Percentiles rank a stretch among this genome's conserved stretches.
phyloP scores from a whole-genome alignment of 2,888 invertebrate genomes.

The Falcaria lacertinaria region DNA sequence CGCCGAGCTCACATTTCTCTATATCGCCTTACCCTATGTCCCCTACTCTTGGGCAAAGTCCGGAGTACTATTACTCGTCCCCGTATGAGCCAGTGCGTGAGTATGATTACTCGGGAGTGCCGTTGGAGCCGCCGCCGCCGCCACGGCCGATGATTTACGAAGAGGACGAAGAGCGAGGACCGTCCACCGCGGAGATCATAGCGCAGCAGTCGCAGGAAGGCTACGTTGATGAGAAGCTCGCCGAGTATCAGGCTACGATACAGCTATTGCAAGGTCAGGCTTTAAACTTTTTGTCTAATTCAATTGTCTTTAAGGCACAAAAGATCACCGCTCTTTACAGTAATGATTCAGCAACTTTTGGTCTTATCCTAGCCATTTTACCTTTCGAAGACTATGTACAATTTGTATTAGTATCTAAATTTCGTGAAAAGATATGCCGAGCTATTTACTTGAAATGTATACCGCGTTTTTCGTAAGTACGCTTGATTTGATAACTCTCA shows the following conservation, averaged over 20 bases:
- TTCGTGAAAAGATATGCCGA: too few species aligned
- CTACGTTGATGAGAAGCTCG: slow-evolving; percentile 95
- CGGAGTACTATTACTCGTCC: slow-evolving; percentile 80
- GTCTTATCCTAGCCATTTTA: too few species aligned
- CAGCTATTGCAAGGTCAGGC: slow-evolving; percentile 91
- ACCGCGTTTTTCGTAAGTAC: too few species aligned
- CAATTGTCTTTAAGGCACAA: too few species aligned
- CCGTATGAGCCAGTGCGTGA: slow-evolving; percentile 81
- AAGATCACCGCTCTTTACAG: too few species aligned
- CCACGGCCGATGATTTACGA: slow-evolving; percentile 82
- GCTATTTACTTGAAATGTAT: too few species aligned
- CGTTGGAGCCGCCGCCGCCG: slow-evolving; percentile 88
- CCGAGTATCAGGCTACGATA: slow-evolving; percentile 96
- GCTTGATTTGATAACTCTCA: too few species aligned
- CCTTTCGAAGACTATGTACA: too few species aligned
- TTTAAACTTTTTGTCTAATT: too few species aligned
- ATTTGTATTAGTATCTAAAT: too few species aligned
- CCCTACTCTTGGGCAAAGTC: slow-evolving; percentile 80
- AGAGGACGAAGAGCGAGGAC: slow-evolving; percentile 87
- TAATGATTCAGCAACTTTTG: too few species aligned
- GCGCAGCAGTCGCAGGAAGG: slow-evolving; percentile 96
- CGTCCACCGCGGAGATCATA: slow-evolving; percentile 94
- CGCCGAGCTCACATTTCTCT: slow-evolving; percentile 73
- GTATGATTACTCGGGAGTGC: slow-evolving; percentile 86
- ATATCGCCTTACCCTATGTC: slow-evolving; percentile 76